Base-by-base conservation (phyloP, 2,797 vertebrate genomes). In the Glyptemys insculpta region DNA sequence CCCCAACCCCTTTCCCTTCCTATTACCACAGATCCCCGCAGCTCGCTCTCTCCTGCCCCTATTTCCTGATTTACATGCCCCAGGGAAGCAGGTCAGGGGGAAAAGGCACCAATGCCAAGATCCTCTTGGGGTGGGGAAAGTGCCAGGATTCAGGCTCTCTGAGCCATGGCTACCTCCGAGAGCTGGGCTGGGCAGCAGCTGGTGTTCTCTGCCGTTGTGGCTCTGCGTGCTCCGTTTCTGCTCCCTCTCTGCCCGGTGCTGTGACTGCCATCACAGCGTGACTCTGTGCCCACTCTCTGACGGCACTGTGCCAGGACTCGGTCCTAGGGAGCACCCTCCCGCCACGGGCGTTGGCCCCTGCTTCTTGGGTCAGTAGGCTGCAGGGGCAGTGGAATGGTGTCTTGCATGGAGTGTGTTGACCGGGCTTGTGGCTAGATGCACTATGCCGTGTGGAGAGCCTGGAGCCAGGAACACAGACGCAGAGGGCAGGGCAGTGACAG, bases 61-160 rank as follows among this genome's bases (percentile, higher is more conserved):
- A 29, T 68, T 65, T 65, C 18, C 65, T 37, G 65, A 41, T 10
- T 41, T 3, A 23, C 65, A 23, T 4, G 6, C 54, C 62, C 54
- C 5, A 1, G 15, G 18, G 49, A 0, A 2, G 29, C n/a, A 57
- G 1, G 0, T 2, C 0, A 3, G 79, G 59, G n/a, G 57, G 6
- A 72, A 27, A 12, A 14, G n/a, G 41, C 72, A 29, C 74, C 14
- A 27, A 47, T 76, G 74, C 27, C 74, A 16, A 31, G 44, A 27
- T 76, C 23, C 15, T 7, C 23, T 6, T 15, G 12, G 25, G 41
- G 41, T 47, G 12, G 23, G 25, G 65, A 12, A 15, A 47, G 72
- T 27, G 72, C 72, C 41, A 27, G 37, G 72, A 12, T 12, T 44
- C 72, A 44, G 4, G 12, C 12, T 25, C 41, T 12, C 72, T 4